Conservation (phyloP, 2,888 invertebrate genomes). For the Drosophila helvetica region DNA sequence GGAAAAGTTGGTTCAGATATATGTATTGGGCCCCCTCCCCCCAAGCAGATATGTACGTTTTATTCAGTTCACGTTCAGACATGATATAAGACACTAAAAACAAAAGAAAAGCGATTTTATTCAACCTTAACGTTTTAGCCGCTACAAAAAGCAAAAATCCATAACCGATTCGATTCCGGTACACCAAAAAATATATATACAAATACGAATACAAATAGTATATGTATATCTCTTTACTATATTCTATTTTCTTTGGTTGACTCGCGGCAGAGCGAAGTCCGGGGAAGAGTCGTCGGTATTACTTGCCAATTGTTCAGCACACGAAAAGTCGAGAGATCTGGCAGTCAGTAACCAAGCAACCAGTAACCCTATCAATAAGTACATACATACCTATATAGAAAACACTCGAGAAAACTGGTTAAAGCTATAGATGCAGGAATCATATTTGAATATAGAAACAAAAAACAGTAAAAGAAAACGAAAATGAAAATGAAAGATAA, state of each 20-base stretch:
- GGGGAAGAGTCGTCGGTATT: slow-evolving; percentile 37
- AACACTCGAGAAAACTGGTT: slow-evolving; percentile 47
- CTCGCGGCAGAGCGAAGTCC: slow-evolving; percentile 38
- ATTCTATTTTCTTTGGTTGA: slow-evolving; percentile 50
- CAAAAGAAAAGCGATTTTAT: slow-evolving; percentile 45
- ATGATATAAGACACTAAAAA: slow-evolving; percentile 79
- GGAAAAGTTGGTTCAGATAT: slow-evolving; percentile 76
- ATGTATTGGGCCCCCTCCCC: slow-evolving; percentile 22
- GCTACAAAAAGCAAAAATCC: slow-evolving; percentile 6
- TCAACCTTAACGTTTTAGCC: slow-evolving; percentile 41
- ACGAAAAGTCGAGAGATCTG: slow-evolving; percentile 57
- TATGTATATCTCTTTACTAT: slow-evolving; percentile 29
- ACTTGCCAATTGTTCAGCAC: slow-evolving; percentile 80
- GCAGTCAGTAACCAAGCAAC: slow-evolving; percentile 60
- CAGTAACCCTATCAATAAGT: slow-evolving; percentile 48
- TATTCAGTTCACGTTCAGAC: slow-evolving; percentile 69
- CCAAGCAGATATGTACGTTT: slow-evolving; percentile 53
- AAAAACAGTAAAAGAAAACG: slow-evolving; percentile 41
- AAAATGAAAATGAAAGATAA: slow-evolving; percentile 46
- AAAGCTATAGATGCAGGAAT: slow-evolving; percentile 51
- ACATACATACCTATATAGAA: slow-evolving; percentile 43
- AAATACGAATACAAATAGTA: slow-evolving; percentile 19
- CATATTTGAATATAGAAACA: slow-evolving; percentile 54
- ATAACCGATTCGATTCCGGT: neutral
- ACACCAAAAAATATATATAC: slow-evolving; percentile 6